Evolutionary conservation across 2,888 invertebrate species (phyloP).

Genomic region (Cosmia trapezina): DNA sequence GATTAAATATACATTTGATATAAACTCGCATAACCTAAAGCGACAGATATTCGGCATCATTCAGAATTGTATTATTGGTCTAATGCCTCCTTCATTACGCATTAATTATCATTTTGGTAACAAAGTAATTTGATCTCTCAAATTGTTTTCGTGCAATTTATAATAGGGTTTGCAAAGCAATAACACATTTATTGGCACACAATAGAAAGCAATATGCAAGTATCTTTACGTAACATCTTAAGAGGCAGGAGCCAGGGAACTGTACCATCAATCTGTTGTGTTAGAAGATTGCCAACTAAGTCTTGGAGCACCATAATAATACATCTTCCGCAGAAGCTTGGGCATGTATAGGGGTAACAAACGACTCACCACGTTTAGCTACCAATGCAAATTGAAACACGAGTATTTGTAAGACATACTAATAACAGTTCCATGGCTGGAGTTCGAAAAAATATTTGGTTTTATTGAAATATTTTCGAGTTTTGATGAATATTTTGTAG

Average conservation of each 20-base stretch:
- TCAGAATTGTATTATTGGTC: background rate
- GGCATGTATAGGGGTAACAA: slow-evolving; percentile 7
- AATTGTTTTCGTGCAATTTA: background rate
- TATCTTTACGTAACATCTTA: slow-evolving; percentile 34
- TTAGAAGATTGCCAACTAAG: slow-evolving; percentile 50
- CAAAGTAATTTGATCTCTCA: background rate
- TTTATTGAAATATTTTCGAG: slow-evolving; percentile 44
- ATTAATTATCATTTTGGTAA: background rate
- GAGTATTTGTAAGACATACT: slow-evolving; percentile 10
- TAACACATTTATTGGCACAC: slow-evolving; percentile 11
- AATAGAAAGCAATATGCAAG: slow-evolving; percentile 27
- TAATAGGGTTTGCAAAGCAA: background rate
- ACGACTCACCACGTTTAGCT: slow-evolving; percentile 17
- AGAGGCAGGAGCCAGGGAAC: slow-evolving; percentile 11
- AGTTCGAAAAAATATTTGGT: slow-evolving; percentile 10
- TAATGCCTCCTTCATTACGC: background rate
- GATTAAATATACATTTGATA: background rate
- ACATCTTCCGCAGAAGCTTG: slow-evolving; percentile 36
- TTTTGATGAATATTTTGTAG: slow-evolving; percentile 38
- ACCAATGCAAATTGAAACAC: slow-evolving; percentile 20
- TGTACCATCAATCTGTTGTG: slow-evolving; percentile 44
- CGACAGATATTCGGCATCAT: background rate
- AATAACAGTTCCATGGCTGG: slow-evolving; percentile 4
- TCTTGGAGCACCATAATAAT: slow-evolving; percentile 44
- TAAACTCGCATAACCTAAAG: background rate